Evolutionary conservation across 2,888 invertebrate genomes (phyloP), one percentile per base, ranked within the genome.

Genomic region (Onchidella celtica): DNA sequence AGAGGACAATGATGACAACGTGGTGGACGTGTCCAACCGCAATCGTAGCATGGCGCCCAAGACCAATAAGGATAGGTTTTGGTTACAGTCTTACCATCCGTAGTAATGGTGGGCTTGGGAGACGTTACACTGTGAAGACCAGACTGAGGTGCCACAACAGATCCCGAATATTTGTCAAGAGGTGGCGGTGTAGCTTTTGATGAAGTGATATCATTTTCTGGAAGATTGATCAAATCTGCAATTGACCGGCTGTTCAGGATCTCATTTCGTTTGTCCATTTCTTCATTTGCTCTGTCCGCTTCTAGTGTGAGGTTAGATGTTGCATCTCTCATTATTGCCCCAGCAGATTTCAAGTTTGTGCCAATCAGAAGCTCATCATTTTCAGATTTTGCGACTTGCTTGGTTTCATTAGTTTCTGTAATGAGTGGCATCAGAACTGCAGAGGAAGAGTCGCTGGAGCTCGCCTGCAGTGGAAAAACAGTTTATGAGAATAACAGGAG

Each of bases 1-100:
- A 91, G 38, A 0, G 87, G 86, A 79, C 92, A 92, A 82, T 92
- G 92, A 83, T 92, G 92, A 55, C 92, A 89, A 32, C 92, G 84
- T 0, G 92, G 92, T 1, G 92, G 92, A 0, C 91, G 86, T 47
- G 88, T 88, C 36, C 85, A 34, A 29, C 88, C 85, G 74, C 92
- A 92, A 6, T 83, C 70, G 11, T 88, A 75, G 83, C 92, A 92
- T 0, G 91, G 91, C 55, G 88, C 89, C 92, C 92, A 92, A 9
- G 91, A 89, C 88, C 91, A 92, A 83, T 92, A 92, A 0, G 91
- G 90, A 78, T 89, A 91, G 14, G 88, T 87, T 27, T 87, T 84
- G 9, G 86, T 76, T 59, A 80, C 74, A 6, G 32, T 47, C 0
- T 61, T 79, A 21, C 68, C 74, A 40, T 66, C n/a, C 55, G 59